A percentile compares a stretch with the other conserved stretches of the same genome.
Evolutionary conservation across 2,888 invertebrate species (phyloP).

Genomic region (Lithosia quadra): DNA sequence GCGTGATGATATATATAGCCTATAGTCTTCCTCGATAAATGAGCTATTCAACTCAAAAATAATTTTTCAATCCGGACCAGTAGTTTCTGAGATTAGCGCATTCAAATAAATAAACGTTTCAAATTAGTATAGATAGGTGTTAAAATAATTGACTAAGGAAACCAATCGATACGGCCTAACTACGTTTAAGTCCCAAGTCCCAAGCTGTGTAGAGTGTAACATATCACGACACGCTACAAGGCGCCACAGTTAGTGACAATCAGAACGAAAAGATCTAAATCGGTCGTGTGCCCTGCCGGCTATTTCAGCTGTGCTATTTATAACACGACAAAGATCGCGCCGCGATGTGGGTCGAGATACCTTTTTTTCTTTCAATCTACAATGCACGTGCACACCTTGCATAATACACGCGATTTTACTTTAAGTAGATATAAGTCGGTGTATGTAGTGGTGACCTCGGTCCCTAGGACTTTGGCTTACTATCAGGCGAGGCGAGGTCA

Average conservation of each 20-base stretch:
- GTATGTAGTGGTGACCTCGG: too few relatives aligned
- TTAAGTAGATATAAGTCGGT: too few relatives aligned
- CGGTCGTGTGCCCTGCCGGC: constrained; percentile 74
- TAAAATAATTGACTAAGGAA: background rate
- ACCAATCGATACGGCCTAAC: constrained; percentile 9
- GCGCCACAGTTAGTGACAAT: constrained; percentile 63
- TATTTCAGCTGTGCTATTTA: constrained; percentile 78
- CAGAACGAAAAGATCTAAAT: constrained; percentile 68
- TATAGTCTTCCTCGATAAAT: too few relatives aligned
- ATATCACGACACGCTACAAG: constrained; percentile 43
- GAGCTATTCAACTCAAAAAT: too few relatives aligned
- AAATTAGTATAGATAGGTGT: too few relatives aligned
- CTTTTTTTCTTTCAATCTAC: constrained; percentile 61
- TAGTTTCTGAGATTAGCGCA: too few relatives aligned
- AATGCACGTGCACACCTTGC: constrained; percentile 57
- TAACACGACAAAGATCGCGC: constrained; percentile 69
- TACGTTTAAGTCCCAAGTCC: constrained; percentile 3
- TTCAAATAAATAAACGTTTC: too few relatives aligned
- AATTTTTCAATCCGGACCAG: too few relatives aligned
- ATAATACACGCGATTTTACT: constrained; percentile 45
- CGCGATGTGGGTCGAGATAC: constrained; percentile 78
- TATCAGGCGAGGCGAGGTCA: too few relatives aligned
- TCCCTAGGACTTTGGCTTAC: too few relatives aligned
- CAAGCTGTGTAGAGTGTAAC: constrained; percentile 23
- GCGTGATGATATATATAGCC: too few relatives aligned